Evolutionary conservation across 2,113 vertebrate species (phyloP), one percentile per base, ranked within the genome.

Genomic region (Aphyosemion australe): DNA sequence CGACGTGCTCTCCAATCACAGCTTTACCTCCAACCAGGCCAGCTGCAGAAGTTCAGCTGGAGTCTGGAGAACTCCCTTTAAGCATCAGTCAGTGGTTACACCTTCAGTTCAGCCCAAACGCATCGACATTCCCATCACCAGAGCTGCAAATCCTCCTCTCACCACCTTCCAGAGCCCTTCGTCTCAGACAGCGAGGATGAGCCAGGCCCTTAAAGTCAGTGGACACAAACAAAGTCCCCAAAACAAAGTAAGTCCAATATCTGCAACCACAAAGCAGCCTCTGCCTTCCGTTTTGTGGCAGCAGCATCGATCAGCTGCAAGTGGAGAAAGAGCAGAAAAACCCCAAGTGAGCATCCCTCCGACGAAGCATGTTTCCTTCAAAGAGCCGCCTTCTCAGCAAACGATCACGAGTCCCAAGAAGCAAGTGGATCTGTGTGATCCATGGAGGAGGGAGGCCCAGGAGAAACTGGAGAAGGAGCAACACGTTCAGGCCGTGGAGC

Each of bases 281-380:
- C 91, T 6, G 26, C 75, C 32, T 64, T 86, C 74, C 14, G 57
- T 75, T 9, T 37, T 37, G 12, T 41, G 82, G 45, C 55, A 91
- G 16, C 55, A 90, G 12, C 53, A 65, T 66, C 53, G 85, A 86
- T 3, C 61, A 20, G 89, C 74, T 85, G 1, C 81, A 79, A 49
- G n/a, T 26, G 55, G 10, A 47, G 61, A 55, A 16, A 92, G 92
- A 18, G 72, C 86, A 4, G 79, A 89, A 3, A 91, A 91, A 14
- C 85, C 91, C 13, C 92, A 88, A 53, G 81, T 90, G 16, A 82
- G 78, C 70, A 75, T 80, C 68, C 20, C 84, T 20, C 84, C 88
- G 5, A 75, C 93, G 7, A 95, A 93, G 47, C 95, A 96, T 8
- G 95, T 95, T 0, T 94, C 95, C 61, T 96, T 95, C 74, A 91